Conservation (phyloP, 2,113 vertebrate species). For the Pica pica region DNA sequence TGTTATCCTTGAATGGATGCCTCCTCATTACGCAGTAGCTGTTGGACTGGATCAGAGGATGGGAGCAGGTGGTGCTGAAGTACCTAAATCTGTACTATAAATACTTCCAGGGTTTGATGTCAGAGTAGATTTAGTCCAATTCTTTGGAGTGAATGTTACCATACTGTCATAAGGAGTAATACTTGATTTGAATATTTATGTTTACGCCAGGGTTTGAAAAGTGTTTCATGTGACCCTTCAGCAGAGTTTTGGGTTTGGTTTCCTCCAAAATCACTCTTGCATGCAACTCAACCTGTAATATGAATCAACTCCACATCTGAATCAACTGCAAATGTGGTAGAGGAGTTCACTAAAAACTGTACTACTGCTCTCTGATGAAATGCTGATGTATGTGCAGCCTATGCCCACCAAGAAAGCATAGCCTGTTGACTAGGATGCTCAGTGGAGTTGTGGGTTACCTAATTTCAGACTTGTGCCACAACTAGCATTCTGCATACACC, state of each 20-base stretch:
- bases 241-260: background rate
- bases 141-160: background rate
- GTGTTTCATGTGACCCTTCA: background rate
- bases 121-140: background rate
- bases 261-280: background rate
- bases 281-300: rapidly evolving
- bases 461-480: background rate
- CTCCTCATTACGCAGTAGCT: background rate
- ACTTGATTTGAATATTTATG: background rate
- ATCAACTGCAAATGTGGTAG: background rate
- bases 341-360: background rate
- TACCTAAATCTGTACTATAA: background rate
- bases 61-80: background rate
- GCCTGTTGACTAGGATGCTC: background rate
- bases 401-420: background rate
- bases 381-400: background rate
- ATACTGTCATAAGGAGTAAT: background rate
- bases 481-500: background rate
- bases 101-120: background rate
- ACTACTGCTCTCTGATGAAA: background rate
- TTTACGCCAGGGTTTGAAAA: background rate
- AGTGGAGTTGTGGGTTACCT: background rate
- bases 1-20: background rate
- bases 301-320: background rate
- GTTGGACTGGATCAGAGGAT: background rate